phyloP scores from a whole-genome alignment of 2,888 invertebrate species.

The Mechanitis mazaeus region DNA sequence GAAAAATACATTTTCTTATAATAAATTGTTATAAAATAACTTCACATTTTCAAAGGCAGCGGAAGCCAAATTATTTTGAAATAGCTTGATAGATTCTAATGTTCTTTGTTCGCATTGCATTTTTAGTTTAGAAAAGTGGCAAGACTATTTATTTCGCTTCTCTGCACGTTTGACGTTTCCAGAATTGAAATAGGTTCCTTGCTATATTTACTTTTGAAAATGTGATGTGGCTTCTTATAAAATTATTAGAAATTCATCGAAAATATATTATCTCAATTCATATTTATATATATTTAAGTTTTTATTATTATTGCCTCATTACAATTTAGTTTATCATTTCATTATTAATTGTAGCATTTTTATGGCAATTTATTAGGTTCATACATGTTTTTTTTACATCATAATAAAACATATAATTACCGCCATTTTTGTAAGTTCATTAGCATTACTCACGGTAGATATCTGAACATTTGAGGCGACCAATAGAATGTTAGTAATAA shows the following conservation, averaged over 20 bases:
- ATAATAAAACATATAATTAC: not conserved
- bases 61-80: not conserved
- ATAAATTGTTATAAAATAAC: too few species aligned
- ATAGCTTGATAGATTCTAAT: not conserved
- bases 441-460: constrained; percentile 11
- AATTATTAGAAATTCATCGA: too few species aligned
- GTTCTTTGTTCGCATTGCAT: constrained; percentile 3
- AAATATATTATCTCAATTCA: too few species aligned
- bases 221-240: not conserved
- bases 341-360: too few species aligned
- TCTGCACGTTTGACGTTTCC: constrained; percentile 24
- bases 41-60: not conserved
- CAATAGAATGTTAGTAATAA: constrained; percentile 60
- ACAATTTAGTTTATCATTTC: too few species aligned
- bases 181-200: constrained; percentile 22
- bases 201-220: constrained; percentile 7
- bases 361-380: too few species aligned
- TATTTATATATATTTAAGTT: too few species aligned
- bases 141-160: constrained; percentile 20
- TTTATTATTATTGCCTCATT: too few species aligned
- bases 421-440: not conserved
- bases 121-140: constrained; percentile 18
- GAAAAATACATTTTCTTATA: too few species aligned
- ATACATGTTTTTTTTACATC: too few species aligned
- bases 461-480: constrained; percentile 32